These are phyloP conservation scores for Osedax fenrisi DNA, from an alignment of 2,888 invertebrate genomes.

Conservation along the genomic window DNA sequence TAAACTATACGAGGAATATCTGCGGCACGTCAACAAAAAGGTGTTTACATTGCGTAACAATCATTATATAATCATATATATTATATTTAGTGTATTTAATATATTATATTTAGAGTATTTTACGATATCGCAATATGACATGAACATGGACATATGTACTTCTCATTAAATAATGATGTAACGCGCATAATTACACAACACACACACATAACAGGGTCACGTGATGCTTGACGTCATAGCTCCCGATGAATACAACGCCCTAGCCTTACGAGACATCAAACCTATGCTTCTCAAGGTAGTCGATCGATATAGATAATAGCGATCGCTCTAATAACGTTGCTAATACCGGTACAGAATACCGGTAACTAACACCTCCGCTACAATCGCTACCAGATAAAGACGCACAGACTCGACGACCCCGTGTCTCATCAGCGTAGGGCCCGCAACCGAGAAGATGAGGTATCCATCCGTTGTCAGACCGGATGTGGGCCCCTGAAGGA, in stretches of 20 bases:
- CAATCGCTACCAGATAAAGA: constrained; percentile 38
- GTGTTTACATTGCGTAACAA: no score
- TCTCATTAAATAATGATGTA: no score
- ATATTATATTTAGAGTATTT: no score
- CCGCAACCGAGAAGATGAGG: constrained; percentile 42
- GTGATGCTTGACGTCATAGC: constrained; percentile 47
- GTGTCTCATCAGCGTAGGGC: constrained; percentile 41
- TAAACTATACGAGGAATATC: constrained; percentile 45
- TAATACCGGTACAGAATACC: no score
- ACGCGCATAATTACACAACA: no score
- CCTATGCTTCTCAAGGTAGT: constrained; percentile 45
- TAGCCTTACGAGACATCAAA: constrained; percentile 42
- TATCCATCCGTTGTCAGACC: constrained; percentile 43
- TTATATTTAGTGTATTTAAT: no score
- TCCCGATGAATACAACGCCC: constrained; percentile 46
- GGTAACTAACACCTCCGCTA: no score
- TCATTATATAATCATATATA: no score
- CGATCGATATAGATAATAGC: no score
- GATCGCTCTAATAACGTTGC: no score
- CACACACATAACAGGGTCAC: constrained; percentile 47
- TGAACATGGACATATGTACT: no score
- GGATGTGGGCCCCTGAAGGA: constrained; percentile 43
- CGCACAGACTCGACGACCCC: constrained; percentile 42
- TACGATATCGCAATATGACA: no score
- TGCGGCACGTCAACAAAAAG: constrained; percentile 47